Percentiles rank a stretch among this genome's conserved stretches.
phyloP scores from a whole-genome alignment of 2,797 vertebrate genomes.

The Acipenser transmontanus region DNA sequence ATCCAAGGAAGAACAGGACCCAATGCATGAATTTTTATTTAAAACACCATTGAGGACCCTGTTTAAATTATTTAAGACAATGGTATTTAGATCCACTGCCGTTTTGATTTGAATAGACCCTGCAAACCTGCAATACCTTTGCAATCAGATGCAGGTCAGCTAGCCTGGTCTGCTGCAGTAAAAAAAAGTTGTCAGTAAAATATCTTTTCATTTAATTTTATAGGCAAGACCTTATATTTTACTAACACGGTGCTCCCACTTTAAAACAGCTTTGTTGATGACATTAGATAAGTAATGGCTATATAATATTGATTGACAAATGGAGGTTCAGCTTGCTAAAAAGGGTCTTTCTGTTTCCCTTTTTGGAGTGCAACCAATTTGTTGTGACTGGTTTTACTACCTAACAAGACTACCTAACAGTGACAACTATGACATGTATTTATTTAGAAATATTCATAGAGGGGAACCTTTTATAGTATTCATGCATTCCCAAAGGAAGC shows the following conservation, averaged over 20 bases:
- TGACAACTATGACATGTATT: not conserved
- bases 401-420: conserved; percentile 5
- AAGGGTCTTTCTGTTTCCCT: conserved; percentile 1
- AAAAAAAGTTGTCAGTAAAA: not conserved
- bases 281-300: conserved; percentile 1
- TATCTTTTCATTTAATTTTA: not conserved
- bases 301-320: conserved; percentile 3
- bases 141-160: no score
- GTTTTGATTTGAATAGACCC: no score
- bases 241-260: not conserved
- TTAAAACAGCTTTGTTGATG: not conserved
- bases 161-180: no score
- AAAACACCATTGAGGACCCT: no score
- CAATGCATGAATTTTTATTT: no score
- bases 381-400: conserved; percentile 1
- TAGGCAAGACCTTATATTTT: not conserved
- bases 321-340: not conserved
- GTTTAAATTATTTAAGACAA: no score
- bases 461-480: not conserved
- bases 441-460: not conserved
- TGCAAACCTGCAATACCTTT: no score
- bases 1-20: no score
- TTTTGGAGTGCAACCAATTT: conserved; percentile 3
- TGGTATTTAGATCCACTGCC: no score
- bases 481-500: no score